Percentiles rank a stretch among this genome's conserved stretches.
phyloP scores from a whole-genome alignment of 2,797 vertebrate species.

The Ctenosaura bakeri region DNA sequence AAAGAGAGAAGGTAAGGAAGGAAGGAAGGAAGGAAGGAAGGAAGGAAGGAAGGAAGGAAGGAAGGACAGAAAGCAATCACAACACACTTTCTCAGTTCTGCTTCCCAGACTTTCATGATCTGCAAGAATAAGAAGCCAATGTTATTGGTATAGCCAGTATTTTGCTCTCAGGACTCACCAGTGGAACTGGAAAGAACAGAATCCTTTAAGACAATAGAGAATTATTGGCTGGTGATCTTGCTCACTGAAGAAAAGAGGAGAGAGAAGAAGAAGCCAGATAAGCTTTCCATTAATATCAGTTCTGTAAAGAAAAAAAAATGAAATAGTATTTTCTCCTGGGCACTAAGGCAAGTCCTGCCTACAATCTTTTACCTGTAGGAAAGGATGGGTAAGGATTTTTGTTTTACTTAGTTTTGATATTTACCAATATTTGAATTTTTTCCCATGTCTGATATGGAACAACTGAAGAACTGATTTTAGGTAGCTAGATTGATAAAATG shows the following conservation, averaged over 20 bases:
- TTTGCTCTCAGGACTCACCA: neutral
- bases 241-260: neutral
- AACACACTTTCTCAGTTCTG: neutral
- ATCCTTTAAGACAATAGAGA: neutral
- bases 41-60: too few relatives aligned
- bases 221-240: neutral
- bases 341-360: neutral
- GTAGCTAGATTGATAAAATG: too few relatives aligned
- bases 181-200: neutral
- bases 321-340: neutral
- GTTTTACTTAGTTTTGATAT: too few relatives aligned
- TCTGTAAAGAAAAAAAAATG: too few relatives aligned
- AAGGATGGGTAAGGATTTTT: too few relatives aligned
- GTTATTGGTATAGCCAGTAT: neutral
- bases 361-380: too few relatives aligned
- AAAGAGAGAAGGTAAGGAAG: too few relatives aligned
- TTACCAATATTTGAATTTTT: too few relatives aligned
- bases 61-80: neutral
- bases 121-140: slow-evolving; percentile 5
- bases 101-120: neutral
- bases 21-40: neutral
- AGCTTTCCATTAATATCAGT: too few relatives aligned
- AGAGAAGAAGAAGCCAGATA: neutral
- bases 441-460: too few relatives aligned
- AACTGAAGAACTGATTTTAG: too few relatives aligned